phyloP scores from a whole-genome alignment of 1,140 invertebrate species.

The Teleopsis dalmanni region DNA sequence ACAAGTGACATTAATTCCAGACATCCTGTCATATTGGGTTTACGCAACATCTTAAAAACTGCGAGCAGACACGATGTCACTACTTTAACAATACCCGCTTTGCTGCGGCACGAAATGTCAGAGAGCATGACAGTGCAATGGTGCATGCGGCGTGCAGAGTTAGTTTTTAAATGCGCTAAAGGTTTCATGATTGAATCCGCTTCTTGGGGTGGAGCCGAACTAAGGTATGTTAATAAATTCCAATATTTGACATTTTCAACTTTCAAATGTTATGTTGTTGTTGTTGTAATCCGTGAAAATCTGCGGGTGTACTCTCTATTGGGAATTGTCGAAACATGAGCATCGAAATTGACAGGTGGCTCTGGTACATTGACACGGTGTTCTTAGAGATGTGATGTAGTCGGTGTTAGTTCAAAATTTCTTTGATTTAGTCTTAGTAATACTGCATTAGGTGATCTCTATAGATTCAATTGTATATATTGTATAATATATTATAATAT shows the following conservation, averaged over 20 bases:
- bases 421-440: too few relatives aligned
- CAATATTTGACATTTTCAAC: neutral
- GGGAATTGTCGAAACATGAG: too few relatives aligned
- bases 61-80: constrained; percentile 90
- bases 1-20: constrained; percentile 87
- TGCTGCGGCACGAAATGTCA: constrained; percentile 88
- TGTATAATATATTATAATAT: too few relatives aligned
- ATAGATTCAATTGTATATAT: too few relatives aligned
- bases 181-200: constrained; percentile 99
- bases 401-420: too few relatives aligned
- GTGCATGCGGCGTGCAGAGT: constrained; percentile 91
- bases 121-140: constrained; percentile 96
- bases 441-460: too few relatives aligned
- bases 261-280: too few relatives aligned
- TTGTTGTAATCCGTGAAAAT: too few relatives aligned
- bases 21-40: constrained; percentile 89
- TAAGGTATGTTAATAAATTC: constrained; percentile 58
- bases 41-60: constrained; percentile 90
- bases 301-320: too few relatives aligned
- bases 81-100: constrained; percentile 84
- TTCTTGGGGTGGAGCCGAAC: constrained; percentile 81
- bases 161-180: constrained; percentile 98
- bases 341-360: too few relatives aligned
- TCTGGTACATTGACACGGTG: too few relatives aligned
- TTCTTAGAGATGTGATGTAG: too few relatives aligned